Evolutionary conservation across 1,140 invertebrate genomes (phyloP).

Genomic region (Frieseomelitta varia): DNA sequence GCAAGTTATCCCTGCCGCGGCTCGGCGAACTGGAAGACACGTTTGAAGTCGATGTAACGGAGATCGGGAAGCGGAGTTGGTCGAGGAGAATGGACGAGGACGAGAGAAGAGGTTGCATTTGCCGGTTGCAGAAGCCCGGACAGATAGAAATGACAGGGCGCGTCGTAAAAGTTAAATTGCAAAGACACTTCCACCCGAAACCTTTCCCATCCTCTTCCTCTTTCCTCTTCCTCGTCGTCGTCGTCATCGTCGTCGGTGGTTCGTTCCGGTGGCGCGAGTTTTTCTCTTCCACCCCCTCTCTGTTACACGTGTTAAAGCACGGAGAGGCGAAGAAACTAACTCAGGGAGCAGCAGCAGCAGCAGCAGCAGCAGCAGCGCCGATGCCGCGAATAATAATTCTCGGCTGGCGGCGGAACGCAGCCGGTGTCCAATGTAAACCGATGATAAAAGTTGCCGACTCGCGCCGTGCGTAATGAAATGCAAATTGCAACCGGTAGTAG

Average conservation of each 20-base stretch:
- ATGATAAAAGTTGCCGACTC: slow-evolving; percentile 47
- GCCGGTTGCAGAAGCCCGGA: slow-evolving; percentile 1
- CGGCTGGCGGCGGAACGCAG: slow-evolving; percentile 12
- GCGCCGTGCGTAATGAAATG: slow-evolving; percentile 40
- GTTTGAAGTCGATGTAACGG: not conserved
- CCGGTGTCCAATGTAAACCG: slow-evolving; percentile 27
- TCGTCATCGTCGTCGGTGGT: not conserved
- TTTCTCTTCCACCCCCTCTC: not conserved
- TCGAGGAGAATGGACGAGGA: too few relatives aligned
- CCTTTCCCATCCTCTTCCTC: not conserved
- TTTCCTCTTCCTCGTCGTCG: too few relatives aligned
- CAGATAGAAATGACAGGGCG: slow-evolving; percentile 57
- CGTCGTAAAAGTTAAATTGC: slow-evolving; percentile 61
- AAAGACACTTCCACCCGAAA: slow-evolving; percentile 47
- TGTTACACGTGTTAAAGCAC: slow-evolving; percentile 45
- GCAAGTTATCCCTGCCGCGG: not conserved
- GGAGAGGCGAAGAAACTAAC: slow-evolving; percentile 17
- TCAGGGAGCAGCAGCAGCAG: too few relatives aligned
- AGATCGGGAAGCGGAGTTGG: not conserved
- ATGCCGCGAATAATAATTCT: slow-evolving; percentile 48
- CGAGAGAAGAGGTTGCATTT: slow-evolving; percentile 10
- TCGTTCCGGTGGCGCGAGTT: not conserved
- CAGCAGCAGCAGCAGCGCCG: slow-evolving; percentile 19
- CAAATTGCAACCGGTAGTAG: slow-evolving; percentile 41
- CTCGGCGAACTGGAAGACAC: not conserved